These are phyloP conservation scores for Arrhopalites spinosus DNA, from an alignment of 2,888 invertebrate species.

Conservation along the genomic window DNA sequence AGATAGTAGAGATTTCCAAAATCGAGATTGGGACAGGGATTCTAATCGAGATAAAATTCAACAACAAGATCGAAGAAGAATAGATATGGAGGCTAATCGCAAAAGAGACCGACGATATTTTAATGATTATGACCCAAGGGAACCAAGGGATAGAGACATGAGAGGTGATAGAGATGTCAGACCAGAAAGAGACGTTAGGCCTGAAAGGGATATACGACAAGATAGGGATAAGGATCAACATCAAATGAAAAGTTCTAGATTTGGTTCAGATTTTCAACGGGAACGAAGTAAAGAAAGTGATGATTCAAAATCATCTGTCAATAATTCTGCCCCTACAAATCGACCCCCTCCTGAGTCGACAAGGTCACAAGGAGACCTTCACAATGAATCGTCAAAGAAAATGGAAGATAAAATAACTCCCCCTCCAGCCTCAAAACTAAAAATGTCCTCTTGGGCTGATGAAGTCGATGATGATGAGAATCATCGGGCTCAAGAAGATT, in stretches of 20 bases:
- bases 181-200: no score
- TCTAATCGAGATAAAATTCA: conserved; percentile 3
- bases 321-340: neutral
- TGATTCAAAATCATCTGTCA: conserved; percentile 18
- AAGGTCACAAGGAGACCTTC: conserved; percentile 2
- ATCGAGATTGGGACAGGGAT: conserved; percentile 25
- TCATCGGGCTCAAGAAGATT: conserved; percentile 20
- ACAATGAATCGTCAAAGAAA: conserved; percentile 1
- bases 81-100: conserved; percentile 5
- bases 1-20: neutral
- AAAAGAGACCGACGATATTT: conserved; percentile 14
- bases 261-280: conserved; percentile 16
- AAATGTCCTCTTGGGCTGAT: conserved; percentile 53
- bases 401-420: neutral
- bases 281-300: conserved; percentile 28
- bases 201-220: neutral
- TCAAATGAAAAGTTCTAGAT: conserved; percentile 12
- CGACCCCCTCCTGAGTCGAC: neutral
- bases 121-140: conserved; percentile 31
- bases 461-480: conserved; percentile 54
- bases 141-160: neutral
- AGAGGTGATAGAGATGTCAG: neutral
- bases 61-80: conserved; percentile 30
- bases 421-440: no score
- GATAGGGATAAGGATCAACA: conserved; percentile 20